Evolutionary conservation across 1,140 invertebrate genomes (phyloP), one percentile per base, ranked within the genome.

Genomic region (Homalodisca vitripennis): DNA sequence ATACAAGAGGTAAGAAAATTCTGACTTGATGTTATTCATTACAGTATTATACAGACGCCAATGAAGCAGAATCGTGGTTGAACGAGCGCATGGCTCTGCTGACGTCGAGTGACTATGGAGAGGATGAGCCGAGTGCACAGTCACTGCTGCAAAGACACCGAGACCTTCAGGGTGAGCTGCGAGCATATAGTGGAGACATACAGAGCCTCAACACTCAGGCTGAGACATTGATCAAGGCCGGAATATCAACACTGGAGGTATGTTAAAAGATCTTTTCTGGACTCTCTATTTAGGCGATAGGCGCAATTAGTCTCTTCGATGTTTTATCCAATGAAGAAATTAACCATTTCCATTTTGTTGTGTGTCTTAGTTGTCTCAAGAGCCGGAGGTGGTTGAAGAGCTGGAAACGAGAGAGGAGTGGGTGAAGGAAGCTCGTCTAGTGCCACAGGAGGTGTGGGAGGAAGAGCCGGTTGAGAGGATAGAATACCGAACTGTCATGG

Each of bases 31-130:
- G 51, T 62, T 14, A 70, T 71, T 67, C 10, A 76, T 74, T 77
- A 17, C 84, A 95, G 85, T 98, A 96, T 82, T 97, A 96, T 77
- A 90, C 94, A 1, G 97, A 99, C 82, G 96, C 95, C 0, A 98
- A 99, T 80, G 97, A 99, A 79, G 92, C 95, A 0, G 97, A 98
- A 75, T 97, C 95, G 0, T 99, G 96, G 95, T 89, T 99, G 81
- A 91, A 93, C 72, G 95, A 98, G 78, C 95, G 95, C 79, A 89
- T 92, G 79, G 88, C 94, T 0, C 81, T 98, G 26, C 92, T 95
- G 0, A 85, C 87, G n/a, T 94, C 92, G 0, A 86, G 86, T 30
- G 95, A 98, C 81, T 92, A 91, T 74, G 95, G 95, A 2, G 86
- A 87, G 34, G 95, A 97, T 80, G 95, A 97, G 75, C 90, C 93